These are phyloP conservation scores for Micromesistius poutassou DNA, from an alignment of 2,797 vertebrate genomes.

Conservation along the genomic window DNA sequence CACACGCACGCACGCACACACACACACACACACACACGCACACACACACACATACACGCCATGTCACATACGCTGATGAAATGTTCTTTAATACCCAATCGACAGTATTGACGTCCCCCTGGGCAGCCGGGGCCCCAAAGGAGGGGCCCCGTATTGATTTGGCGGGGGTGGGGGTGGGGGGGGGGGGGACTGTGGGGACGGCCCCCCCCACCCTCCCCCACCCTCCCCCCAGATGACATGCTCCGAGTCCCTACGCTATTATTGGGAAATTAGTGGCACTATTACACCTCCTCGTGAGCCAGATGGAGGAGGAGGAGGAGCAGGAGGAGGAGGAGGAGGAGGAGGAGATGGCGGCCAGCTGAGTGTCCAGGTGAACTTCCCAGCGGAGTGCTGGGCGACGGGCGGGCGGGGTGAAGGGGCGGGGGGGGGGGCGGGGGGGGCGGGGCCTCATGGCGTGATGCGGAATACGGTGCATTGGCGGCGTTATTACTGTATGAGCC, in stretches of 20 bases:
- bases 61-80: constrained; percentile 69
- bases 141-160: constrained; percentile 68
- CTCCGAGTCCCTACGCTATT: constrained; percentile 66
- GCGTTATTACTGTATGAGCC: neutral
- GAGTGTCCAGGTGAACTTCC: constrained; percentile 36
- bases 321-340: constrained; percentile 48
- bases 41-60: constrained; percentile 29
- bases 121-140: constrained; percentile 48
- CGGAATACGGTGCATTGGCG: neutral
- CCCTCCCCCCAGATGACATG: constrained; percentile 68
- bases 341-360: constrained; percentile 44
- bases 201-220: too few relatives aligned
- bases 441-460: too few relatives aligned
- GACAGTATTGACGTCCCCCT: constrained; percentile 76
- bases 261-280: constrained; percentile 73
- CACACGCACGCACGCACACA: constrained; percentile 30
- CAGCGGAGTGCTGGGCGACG: constrained; percentile 16
- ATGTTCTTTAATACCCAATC: constrained; percentile 79
- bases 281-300: constrained; percentile 69
- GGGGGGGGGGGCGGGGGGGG: too few relatives aligned
- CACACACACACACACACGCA: constrained; percentile 5
- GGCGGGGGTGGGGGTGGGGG: too few relatives aligned
- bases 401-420: too few relatives aligned
- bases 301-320: constrained; percentile 55
- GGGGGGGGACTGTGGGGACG: constrained; percentile 54